phyloP scores from a whole-genome alignment of 2,797 vertebrate genomes.

The Taeniopygia guttata region DNA sequence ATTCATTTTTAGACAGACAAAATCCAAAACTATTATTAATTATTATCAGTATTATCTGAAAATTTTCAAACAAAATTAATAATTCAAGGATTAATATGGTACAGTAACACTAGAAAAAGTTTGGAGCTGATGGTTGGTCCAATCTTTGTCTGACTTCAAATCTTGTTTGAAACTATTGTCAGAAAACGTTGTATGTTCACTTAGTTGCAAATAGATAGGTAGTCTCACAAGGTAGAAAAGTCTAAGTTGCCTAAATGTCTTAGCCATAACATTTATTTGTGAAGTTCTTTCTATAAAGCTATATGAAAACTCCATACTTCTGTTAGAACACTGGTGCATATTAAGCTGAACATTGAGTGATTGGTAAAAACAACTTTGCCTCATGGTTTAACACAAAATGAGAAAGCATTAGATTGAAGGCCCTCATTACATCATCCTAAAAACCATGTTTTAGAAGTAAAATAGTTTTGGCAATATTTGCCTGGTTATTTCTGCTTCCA shows the following conservation, averaged over 20 bases:
- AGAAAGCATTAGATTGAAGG: neutral
- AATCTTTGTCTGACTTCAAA: neutral
- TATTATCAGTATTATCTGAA: neutral
- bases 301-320: neutral
- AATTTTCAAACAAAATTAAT: neutral
- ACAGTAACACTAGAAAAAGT: neutral
- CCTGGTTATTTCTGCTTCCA: neutral
- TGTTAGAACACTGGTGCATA: neutral
- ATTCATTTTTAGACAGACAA: neutral
- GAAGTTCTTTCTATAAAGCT: neutral
- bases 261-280: neutral
- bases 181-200: neutral
- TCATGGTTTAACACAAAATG: neutral
- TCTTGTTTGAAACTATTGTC: neutral
- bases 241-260: neutral
- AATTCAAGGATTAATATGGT: neutral
- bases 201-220: neutral
- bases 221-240: neutral
- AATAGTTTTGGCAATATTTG: neutral
- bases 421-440: neutral
- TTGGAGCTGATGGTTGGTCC: neutral
- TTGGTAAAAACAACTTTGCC: neutral
- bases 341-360: neutral
- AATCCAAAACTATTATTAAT: neutral
- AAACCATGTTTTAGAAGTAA: neutral